Conservation (phyloP, 2,113 vertebrate species). For the Pelecanus crispus region DNA sequence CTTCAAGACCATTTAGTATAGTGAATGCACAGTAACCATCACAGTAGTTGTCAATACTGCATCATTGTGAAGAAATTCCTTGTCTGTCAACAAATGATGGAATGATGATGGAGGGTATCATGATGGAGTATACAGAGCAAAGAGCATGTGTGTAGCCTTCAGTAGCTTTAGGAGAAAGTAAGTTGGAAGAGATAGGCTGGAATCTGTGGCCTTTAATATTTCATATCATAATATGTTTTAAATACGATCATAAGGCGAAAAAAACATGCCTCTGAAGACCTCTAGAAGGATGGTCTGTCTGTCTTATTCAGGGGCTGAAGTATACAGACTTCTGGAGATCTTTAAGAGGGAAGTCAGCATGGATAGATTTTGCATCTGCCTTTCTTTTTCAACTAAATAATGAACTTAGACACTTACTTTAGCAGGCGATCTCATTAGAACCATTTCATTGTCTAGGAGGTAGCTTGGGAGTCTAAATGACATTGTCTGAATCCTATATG, state of each 20-base stretch:
- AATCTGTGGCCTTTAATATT: background rate
- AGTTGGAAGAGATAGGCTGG: background rate
- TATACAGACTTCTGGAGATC: background rate
- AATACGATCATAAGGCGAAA: background rate
- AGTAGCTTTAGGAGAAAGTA: background rate
- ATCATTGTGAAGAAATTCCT: background rate
- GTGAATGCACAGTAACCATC: background rate
- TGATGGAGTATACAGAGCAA: background rate
- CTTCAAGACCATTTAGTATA: background rate
- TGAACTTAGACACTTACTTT: background rate
- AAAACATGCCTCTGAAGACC: background rate
- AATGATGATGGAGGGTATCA: background rate
- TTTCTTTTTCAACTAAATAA: background rate
- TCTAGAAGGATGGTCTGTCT: background rate
- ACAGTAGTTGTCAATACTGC: background rate
- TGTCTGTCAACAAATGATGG: background rate
- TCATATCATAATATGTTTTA: background rate
- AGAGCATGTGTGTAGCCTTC: rapidly evolving
- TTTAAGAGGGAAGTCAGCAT: background rate
- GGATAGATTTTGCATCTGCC: background rate
- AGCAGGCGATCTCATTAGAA: background rate
- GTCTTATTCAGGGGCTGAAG: background rate
- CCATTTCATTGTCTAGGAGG: background rate
- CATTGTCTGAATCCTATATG: rapidly evolving
- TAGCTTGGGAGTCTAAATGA: background rate